These are phyloP conservation scores for Leuciscus waleckii DNA, from an alignment of 2,797 vertebrate species.

Conservation along the genomic window DNA sequence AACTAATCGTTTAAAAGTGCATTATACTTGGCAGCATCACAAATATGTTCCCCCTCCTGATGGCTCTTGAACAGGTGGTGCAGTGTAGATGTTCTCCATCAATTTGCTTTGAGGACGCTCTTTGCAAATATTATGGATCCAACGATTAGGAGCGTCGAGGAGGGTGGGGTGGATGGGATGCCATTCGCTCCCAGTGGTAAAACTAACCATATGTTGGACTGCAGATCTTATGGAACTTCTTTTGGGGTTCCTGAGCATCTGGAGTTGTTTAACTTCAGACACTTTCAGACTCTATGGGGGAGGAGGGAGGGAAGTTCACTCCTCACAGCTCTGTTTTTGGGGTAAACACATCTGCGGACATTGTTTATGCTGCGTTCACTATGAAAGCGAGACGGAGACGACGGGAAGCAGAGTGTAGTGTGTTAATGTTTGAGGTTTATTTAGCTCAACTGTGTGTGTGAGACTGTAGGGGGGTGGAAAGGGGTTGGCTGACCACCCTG, in stretches of 20 bases:
- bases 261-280: constrained; percentile 62
- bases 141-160: constrained; percentile 17
- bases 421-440: not conserved
- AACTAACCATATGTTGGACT: constrained; percentile 48
- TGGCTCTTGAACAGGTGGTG: not conserved
- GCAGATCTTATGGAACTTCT: constrained; percentile 33
- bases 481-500: constrained; percentile 80
- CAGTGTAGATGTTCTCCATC: not conserved
- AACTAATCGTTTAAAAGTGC: not conserved
- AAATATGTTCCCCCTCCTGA: constrained; percentile 10
- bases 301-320: not conserved
- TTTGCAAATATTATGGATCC: constrained; percentile 37
- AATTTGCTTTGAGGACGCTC: not conserved
- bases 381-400: not conserved
- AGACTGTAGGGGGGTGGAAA: constrained; percentile 34
- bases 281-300: constrained; percentile 18
- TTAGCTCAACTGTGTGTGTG: constrained; percentile 11
- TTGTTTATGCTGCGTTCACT: constrained; percentile 26
- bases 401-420: constrained; percentile 42
- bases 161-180: constrained; percentile 34
- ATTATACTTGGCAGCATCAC: constrained; percentile 15
- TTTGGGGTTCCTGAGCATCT: constrained; percentile 56
- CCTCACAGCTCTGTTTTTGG: constrained; percentile 7
- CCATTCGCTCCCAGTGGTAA: constrained; percentile 26
- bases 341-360: constrained; percentile 29